Evolutionary conservation across 2,797 vertebrate genomes (phyloP), one percentile per base, ranked within the genome.

Genomic region (Periophthalmus magnuspinnatus): DNA sequence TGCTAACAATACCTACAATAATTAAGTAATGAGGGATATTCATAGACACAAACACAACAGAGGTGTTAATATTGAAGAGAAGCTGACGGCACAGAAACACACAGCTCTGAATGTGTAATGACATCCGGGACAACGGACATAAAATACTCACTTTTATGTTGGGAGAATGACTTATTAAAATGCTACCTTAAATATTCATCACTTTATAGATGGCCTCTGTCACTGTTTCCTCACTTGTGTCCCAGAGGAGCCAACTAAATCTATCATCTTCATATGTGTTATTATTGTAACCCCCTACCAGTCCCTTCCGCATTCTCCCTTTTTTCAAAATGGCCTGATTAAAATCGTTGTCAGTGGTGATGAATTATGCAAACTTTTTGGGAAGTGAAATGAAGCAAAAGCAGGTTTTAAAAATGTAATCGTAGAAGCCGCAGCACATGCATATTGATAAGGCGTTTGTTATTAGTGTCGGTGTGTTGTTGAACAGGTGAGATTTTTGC

Each of bases 131-230:
- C 86, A 81, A 87, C n/a, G n/a, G n/a, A n/a, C 81, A 83, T 83
- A 91, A 90, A 88, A 93, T 91, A 89, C 89, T 86, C 77, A 84
- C 85, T 88, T 92, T 92, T 87, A 92, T 92, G 90, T 88, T 67
- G 83, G 86, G 80, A 87, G 78, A 87, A 92, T 93, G 87, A 93
- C 83, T 92, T 93, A 93, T 93, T 93, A 92, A 94, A 91, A 93
- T 76, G 74, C 76, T 78, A 79, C 87, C 84, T 93, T 90, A 93
- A 94, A 93, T 93, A 93, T 92, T 91, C 88, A 93, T 91, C 81
- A 76, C 84, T 69, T 88, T 87, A 90, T 93, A 88, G 91, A 93
- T 89, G 87, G 87, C 81, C 84, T 76, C 82, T 89, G 83, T 89
- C 89, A 87, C 70, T 80, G 83, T 89, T 88, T 88, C 72, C 73